Evolutionary conservation across 2,888 invertebrate species (phyloP), one percentile per base, ranked within the genome.

Genomic region (Tromatobia lineatoria): DNA sequence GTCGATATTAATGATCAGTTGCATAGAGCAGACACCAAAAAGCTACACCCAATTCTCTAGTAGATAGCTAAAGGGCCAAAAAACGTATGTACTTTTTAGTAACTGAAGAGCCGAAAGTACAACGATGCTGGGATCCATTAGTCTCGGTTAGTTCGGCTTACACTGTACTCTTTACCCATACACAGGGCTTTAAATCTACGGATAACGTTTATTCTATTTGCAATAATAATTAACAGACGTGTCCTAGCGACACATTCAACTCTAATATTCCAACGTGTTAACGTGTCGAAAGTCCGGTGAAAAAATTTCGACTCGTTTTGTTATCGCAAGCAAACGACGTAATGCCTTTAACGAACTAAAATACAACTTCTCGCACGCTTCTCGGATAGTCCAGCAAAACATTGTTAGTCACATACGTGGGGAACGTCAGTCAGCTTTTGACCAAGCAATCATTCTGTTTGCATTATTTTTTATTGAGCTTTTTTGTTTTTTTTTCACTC

Each of bases 11-110:
- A 86, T 67, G 82, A 89, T 89, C 89, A 90, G 89, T 89, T 84
- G 83, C 87, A 87, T 42, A 89, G 85, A 90, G 88, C 89, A 89
- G 89, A 89, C 91, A 91, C 89, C 90, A 91, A 91, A 89, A 91
- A 91, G 89, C 91, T 91, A 90, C 89, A 89, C 83, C 85, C 87
- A 90, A 88, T 85, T 87, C 89, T 91, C 89, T 91, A 91, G 91
- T 89, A 88, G 84, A 89, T 90, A 89, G 89, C 64, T 38, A 64
- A 64, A 91, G 87, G 71, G 54, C 25, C 61, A 38, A 64, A 67
- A 77, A 79, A 20, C 66, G 47, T 47, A 74, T 74, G 18, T 20
- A 18, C 8, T n/a, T 11, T 45, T 57, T 4, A 29, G 18, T 18
- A 29, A 61, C 45, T n/a, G 25, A 25, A 67, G n/a, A 10, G 25